Conservation (phyloP, 2,797 vertebrate species). For the Hydrophis major region DNA sequence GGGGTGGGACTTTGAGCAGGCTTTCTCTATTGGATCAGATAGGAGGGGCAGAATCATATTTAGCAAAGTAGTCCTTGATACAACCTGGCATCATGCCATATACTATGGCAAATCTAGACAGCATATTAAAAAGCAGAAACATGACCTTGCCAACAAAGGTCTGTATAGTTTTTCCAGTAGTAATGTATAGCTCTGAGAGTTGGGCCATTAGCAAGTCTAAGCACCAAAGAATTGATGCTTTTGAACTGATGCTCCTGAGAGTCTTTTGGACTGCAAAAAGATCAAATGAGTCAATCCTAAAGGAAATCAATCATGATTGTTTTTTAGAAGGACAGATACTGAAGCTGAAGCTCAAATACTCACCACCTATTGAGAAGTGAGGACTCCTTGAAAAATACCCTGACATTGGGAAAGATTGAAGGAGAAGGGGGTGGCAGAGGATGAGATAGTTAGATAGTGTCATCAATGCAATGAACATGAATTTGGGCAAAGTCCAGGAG, state of each 20-base stretch:
- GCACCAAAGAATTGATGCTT: not conserved
- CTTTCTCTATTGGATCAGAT: not conserved
- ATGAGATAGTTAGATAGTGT: not conserved
- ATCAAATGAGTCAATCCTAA: not conserved
- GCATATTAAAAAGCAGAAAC: not conserved
- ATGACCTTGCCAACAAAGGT: not conserved
- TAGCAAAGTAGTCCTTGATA: not conserved
- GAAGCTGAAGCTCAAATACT: not conserved
- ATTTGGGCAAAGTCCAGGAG: not conserved
- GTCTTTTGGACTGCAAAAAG: not conserved
- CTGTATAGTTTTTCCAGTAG: not conserved
- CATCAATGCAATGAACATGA: not conserved
- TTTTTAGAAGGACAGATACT: not conserved
- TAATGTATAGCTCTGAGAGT: not conserved
- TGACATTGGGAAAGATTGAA: not conserved
- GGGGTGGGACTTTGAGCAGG: not conserved
- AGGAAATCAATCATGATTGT: not conserved
- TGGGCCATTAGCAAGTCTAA: not conserved
- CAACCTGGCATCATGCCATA: not conserved
- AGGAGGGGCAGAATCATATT: not conserved
- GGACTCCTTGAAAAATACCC: not conserved
- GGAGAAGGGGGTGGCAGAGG: not conserved
- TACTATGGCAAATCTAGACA: not conserved
- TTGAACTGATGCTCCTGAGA: not conserved
- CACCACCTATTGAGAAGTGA: not conserved